phyloP scores from a whole-genome alignment of 2,797 vertebrate species.

The Sus cebifrons region DNA sequence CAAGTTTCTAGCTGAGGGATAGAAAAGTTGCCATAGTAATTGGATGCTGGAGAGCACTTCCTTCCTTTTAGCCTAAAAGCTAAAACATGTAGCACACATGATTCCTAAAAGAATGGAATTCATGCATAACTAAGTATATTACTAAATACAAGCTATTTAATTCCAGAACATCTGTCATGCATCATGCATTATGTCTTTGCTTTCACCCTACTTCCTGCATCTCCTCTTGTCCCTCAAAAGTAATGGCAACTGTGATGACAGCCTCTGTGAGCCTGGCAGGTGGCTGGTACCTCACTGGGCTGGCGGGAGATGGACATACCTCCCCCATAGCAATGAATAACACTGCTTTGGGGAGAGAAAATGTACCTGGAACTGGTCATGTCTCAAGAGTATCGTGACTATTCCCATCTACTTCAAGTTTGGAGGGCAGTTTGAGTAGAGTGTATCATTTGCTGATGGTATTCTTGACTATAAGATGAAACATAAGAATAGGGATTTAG shows the following conservation, averaged over 20 bases:
- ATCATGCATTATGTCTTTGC: background rate
- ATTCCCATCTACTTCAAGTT: background rate
- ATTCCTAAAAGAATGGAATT: constrained; percentile 51
- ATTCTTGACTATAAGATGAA: background rate
- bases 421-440: background rate
- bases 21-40: constrained; percentile 58
- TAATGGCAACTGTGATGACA: background rate
- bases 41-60: background rate
- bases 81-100: background rate
- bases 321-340: rapidly evolving
- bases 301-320: background rate
- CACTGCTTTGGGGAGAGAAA: background rate
- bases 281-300: background rate
- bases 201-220: background rate
- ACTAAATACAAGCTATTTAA: constrained; percentile 35
- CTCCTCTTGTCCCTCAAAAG: background rate
- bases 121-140: background rate
- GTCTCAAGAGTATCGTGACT: background rate
- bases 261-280: background rate
- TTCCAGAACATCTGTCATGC: background rate
- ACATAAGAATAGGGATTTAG: background rate
- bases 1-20: constrained; percentile 7
- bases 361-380: background rate
- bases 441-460: background rate
- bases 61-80: constrained; percentile 9